Evolutionary conservation across 1,140 invertebrate species (phyloP), one percentile per base, ranked within the genome.

Genomic region (Temnothorax curvispinosus): DNA sequence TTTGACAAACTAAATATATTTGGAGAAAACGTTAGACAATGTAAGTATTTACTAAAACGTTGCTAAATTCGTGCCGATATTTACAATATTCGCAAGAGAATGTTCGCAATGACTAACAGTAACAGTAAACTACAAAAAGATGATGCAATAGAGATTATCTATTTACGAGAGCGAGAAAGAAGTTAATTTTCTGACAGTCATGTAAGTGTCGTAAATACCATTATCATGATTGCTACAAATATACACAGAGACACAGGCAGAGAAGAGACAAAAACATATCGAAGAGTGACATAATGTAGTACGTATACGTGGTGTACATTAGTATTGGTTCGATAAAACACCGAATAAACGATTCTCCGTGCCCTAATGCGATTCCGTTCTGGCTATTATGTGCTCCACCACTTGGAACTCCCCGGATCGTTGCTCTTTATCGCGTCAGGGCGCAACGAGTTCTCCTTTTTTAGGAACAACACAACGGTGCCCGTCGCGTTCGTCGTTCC

Each of bases 281-380:
- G 47, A 71, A 47, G 67, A 72, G n/a, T 75, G 72, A 75, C 41
- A 41, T n/a, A 78, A 11, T 50, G 32, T 35, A 21, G 27, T n/a
- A 27, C 58, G 11, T 32, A 18, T 32, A 58, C 13, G 5, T 15
- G n/a, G 35, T 0, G 15, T 11, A 44, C 5, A 8, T 41, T 41
- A 41, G 18, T 21, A 92, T 91, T 91, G 92, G 88, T 88, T 90
- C 88, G 90, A 94, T 93, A 94, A 94, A 93, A 91, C 90, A 13
- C 90, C 88, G 87, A 91, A 89, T 88, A 87, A 88, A 90, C 90
- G 89, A 88, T 92, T 92, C 86, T 89, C 90, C 90, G 87, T 91
- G 91, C 85, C 91, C 92, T 93, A 94, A 94, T 93, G 92, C 93
- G 92, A 94, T 94, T 94, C 93, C 92, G 91, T 94, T 94, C 92